Base-by-base conservation (phyloP, 1,140 invertebrate genomes). In the Ylistrum balloti region DNA sequence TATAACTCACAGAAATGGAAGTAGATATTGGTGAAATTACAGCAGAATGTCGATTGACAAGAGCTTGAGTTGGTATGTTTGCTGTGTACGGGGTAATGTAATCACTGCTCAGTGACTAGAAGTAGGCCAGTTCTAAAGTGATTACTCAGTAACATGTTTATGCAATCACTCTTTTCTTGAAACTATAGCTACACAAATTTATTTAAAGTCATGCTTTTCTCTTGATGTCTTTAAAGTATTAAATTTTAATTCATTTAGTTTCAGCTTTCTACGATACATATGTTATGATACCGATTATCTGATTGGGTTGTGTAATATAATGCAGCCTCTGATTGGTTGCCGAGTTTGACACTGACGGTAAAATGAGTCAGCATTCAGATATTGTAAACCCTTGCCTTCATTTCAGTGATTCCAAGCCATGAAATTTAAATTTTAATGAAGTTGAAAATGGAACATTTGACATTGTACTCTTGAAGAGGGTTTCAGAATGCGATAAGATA, bases 351-450 rank as follows among this genome's bases (percentile, higher is more conserved):
- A 74, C 56, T 74, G 56, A 28, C 28, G 22, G 56, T 74, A 28
- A n/a, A 74, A 74, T 74, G 22, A 74, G 56, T 74, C 56, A 74
- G 0, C 56, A n/a, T 28, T 28, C n/a, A 74, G n/a, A 74, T 74
- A 74, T n/a, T 74, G 56, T n/a, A 11, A 74, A 74, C 56, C n/a
- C 11, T 20, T 0, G 56, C 22, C 3, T 74, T 74, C 17, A 28
- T n/a, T 28, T 28, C 56, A 17, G 56, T 9, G n/a, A 74, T 74
- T 74, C 56, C 1, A 74, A 28, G 56, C 7, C 56, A n/a, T 74
- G 56, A 74, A 74, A 74, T 74, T 74, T 74, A 74, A 74, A 74
- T n/a, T 74, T 74, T 74, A 74, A 74, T 74, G 56, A 74, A 28
- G 56, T 74, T 74, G 9, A 28, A 74, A 74, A 74, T 74, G 56